These are phyloP conservation scores for Heliothis peltigera DNA, from an alignment of 2,888 invertebrate genomes.

Conservation along the genomic window DNA sequence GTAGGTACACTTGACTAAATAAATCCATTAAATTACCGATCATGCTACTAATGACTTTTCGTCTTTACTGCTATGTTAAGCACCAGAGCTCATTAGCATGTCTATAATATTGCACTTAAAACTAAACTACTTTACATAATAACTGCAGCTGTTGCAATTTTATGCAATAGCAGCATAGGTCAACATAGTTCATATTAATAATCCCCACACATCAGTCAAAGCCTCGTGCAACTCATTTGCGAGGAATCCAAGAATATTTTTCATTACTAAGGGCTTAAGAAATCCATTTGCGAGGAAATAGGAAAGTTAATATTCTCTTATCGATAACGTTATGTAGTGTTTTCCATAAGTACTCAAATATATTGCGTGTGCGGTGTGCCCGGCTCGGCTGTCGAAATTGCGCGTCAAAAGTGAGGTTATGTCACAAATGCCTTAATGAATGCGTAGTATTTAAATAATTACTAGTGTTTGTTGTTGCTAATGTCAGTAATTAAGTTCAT, in stretches of 20 bases:
- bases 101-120: slow-evolving; percentile 1
- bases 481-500: slow-evolving; percentile 51
- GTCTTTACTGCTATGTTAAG: neutral
- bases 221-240: slow-evolving; percentile 10
- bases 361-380: slow-evolving; percentile 68
- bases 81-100: slow-evolving; percentile 24
- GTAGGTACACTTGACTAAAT: neutral
- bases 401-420: slow-evolving; percentile 66
- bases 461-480: slow-evolving; percentile 58
- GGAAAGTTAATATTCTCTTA: slow-evolving; percentile 58
- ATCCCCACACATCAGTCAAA: neutral
- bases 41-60: neutral
- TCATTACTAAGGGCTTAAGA: slow-evolving; percentile 43
- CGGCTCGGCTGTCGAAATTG: slow-evolving; percentile 43
- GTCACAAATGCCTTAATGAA: slow-evolving; percentile 64
- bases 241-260: slow-evolving; percentile 27
- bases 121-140: slow-evolving; percentile 28
- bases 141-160: slow-evolving; percentile 28
- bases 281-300: slow-evolving; percentile 56
- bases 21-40: too few relatives aligned
- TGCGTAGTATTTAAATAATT: slow-evolving; percentile 64
- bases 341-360: slow-evolving; percentile 73
- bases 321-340: slow-evolving; percentile 69
- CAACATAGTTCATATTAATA: slow-evolving; percentile 14
- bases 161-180: slow-evolving; percentile 20